Base-by-base conservation (phyloP, 1,140 invertebrate genomes). In the Zaprionus tsacasi region DNA sequence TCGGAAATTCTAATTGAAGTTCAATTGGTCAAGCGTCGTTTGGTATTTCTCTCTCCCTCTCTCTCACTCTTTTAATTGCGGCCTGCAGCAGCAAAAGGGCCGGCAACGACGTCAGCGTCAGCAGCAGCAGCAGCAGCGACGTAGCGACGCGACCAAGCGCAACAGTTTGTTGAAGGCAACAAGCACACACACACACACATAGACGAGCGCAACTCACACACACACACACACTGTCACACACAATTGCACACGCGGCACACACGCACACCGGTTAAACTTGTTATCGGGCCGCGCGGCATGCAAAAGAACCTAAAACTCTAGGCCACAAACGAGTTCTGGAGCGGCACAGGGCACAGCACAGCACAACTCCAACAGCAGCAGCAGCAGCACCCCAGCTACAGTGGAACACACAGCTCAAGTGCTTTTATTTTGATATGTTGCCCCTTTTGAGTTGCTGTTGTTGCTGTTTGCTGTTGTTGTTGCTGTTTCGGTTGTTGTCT, bases 191-290 rank as follows among this genome's bases (percentile, higher is more conserved):
- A 67, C 45, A 61, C 35, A 75, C 52, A 63, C 68, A 80, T n/a
- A n/a, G n/a, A n/a, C n/a, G 58, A 43, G 48, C 56, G 71, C 25
- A 59, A n/a, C 25, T 55, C 12, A 36, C 15, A 77, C 54, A 54
- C 76, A 61, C 35, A 75, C 52, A 63, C 68, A 80, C 65, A 57
- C 36, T 72, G 63, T 61, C 67, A 79, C 45, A 67, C 70, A 61
- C 59, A 81, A 36, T 63, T 59, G 66, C 64, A 82, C 68, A 65
- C 66, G 50, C 80, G 81, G 76, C 82, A 74, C 72, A 82, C 82
- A 88, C 82, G 78, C 82, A 86, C 82, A 87, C 83, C 83, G 83
- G 83, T 88, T 83, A 78, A 88, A 88, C 83, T 88, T 89, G 83
- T 88, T 88, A 88, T 88, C 80, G 40, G 40, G 21, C 21, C 40